Percentiles rank a stretch among this genome's conserved stretches.
These are phyloP conservation scores for Melieria omissa DNA, from an alignment of 2,888 invertebrate genomes.

Conservation along the genomic window DNA sequence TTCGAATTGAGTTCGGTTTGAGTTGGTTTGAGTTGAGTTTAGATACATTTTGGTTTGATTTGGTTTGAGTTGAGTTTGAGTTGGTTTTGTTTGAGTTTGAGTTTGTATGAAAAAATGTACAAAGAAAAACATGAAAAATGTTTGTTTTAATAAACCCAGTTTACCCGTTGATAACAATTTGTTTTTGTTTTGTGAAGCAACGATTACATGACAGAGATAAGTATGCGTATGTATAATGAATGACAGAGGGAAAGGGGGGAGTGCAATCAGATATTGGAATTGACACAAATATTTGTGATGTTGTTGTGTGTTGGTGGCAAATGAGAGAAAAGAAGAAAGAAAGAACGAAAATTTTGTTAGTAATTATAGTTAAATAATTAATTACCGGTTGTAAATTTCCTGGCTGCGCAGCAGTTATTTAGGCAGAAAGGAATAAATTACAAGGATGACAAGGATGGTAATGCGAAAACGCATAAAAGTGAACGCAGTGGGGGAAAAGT, in stretches of 20 bases:
- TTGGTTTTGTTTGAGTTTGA: constrained; percentile 33
- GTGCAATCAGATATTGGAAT: background rate
- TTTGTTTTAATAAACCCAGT: constrained; percentile 47
- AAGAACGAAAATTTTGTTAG: constrained; percentile 51
- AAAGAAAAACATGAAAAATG: constrained; percentile 51
- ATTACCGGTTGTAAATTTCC: constrained; percentile 66
- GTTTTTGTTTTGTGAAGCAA: constrained; percentile 31
- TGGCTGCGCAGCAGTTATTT: constrained; percentile 54
- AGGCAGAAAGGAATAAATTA: too few species aligned
- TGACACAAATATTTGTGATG: background rate
- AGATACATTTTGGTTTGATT: background rate
- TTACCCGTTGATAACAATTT: constrained; percentile 43
- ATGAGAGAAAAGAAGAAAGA: constrained; percentile 45
- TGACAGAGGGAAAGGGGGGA: too few species aligned
- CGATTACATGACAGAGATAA: constrained; percentile 19
- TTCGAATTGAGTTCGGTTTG: constrained; percentile 28
- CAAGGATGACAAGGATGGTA: background rate
- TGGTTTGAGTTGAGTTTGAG: constrained; percentile 29
- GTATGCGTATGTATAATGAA: constrained; percentile 9
- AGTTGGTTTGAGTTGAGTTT: too few species aligned
- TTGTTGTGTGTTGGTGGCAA: constrained; percentile 16
- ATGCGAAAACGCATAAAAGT: background rate
- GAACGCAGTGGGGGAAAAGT: background rate
- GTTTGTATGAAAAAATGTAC: constrained; percentile 46
- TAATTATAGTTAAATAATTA: constrained; percentile 57